A percentile compares a stretch with the other conserved stretches of the same genome.
Evolutionary conservation across 37 sponge, comb jelly and placozoan species (phyloP).

Genomic region (Agelas oroides): DNA sequence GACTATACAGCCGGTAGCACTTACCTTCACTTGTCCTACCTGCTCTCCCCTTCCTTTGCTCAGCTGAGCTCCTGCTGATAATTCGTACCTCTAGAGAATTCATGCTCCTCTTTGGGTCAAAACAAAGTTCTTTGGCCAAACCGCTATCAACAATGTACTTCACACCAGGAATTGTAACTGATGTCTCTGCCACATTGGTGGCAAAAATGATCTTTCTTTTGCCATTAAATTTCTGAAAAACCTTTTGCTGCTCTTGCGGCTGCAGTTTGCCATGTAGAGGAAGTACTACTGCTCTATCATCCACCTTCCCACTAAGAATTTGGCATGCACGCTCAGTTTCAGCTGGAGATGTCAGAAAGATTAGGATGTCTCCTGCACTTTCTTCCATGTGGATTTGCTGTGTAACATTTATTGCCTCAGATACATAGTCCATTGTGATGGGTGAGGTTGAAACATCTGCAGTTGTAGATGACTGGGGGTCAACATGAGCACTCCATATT

Average conservation of each 20-base stretch:
- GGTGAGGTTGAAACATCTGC: neutral
- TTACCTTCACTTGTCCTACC: conserved; percentile 78
- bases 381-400: conserved; percentile 32
- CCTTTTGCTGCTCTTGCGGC: conserved; percentile 84
- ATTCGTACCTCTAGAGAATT: conserved; percentile 59
- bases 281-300: conserved; percentile 40
- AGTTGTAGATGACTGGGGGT: too few relatives aligned
- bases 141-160: conserved; percentile 87
- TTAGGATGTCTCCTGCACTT: conserved; percentile 76
- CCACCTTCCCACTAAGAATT: neutral
- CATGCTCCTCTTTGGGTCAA: conserved; percentile 77
- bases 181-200: conserved; percentile 94
- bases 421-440: neutral
- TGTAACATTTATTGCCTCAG: conserved; percentile 29
- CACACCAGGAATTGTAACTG: conserved; percentile 88
- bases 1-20: conserved; percentile 78
- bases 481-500: conserved; percentile 31
- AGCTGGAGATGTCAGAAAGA: conserved; percentile 83
- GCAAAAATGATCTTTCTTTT: conserved; percentile 83
- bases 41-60: conserved; percentile 86
- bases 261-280: conserved; percentile 86
- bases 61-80: conserved; percentile 82
- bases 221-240: conserved; percentile 37
- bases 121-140: conserved; percentile 72
- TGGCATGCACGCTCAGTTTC: conserved; percentile 81